Evolutionary conservation across 2,797 vertebrate genomes (phyloP).

Genomic region (Spea hammondii): DNA sequence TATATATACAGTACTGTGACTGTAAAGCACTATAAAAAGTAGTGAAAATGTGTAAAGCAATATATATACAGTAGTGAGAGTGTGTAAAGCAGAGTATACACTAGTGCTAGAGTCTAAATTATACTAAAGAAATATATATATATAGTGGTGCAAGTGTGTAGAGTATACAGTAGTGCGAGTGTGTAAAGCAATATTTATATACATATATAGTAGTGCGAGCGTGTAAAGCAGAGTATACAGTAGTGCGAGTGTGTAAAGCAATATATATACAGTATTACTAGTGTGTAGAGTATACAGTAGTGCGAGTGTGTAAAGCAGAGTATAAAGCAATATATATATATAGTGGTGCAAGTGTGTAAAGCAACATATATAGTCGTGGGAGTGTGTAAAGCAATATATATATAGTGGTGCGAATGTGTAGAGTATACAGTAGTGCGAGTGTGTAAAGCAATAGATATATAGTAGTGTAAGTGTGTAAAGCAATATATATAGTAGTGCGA

Average conservation of each 20-base stretch:
- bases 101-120: too few species aligned
- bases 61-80: too few species aligned
- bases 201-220: too few species aligned
- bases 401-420: not conserved
- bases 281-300: not conserved
- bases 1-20: not conserved
- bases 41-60: too few species aligned
- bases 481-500: not conserved
- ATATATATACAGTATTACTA: too few species aligned
- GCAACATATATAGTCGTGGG: not conserved
- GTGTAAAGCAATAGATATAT: not conserved
- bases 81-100: not conserved
- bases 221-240: too few species aligned
- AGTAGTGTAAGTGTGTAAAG: not conserved
- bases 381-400: not conserved
- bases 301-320: not conserved
- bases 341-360: not conserved
- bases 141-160: too few species aligned
- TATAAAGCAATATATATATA: conserved; percentile 11
- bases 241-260: not conserved
- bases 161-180: not conserved
- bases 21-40: not conserved
- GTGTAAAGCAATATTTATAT: too few species aligned
- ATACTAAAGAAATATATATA: too few species aligned
- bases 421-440: not conserved